Base-by-base conservation (phyloP, 2,797 vertebrate genomes). In the Miichthys miiuy region DNA sequence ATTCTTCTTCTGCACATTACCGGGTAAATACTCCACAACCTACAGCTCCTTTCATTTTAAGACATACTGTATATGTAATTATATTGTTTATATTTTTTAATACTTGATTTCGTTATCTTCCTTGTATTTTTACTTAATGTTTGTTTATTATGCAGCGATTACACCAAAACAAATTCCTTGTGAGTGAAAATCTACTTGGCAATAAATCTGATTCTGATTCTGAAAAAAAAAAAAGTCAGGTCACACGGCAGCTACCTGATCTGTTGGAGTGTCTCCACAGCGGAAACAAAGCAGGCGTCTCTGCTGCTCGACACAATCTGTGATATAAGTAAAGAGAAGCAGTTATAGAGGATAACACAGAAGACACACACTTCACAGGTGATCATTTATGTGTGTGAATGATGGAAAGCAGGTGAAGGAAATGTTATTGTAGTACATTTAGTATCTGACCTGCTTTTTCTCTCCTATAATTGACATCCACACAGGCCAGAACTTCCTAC, bases 261-360 rank as follows among this genome's bases (percentile, higher is more conserved):
- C 90, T 99, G 98, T 75, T 99, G 98, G 52, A 99, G 95, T 25
- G 97, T 97, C 89, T 99, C 98, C 23, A 99, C 95, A 48, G 98
- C 97, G 42, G 97, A 97, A 65, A 96, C 94, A 91, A 97, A 99
- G 85, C 97, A 99, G 83, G 94, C 94, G 0, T 99, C 97, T 94
- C 96, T 97, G 77, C 96, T 97, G 84, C 88, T 96, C 62, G 97
- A 94, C 60, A 97, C 93, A 52, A 99, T 96, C 98, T 99, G 90
- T 21, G 16, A 73, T 2, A 54, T 57, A 79, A 57, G 16, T 8
- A 68, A 71, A 75, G 21, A 23, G 7, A 72, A 30, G 0, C 21
- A 6, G 67, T 75, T 55, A 71, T 1, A 65, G 46, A 46, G 6
- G 55, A 54, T 7, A 30, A 56, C 18, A 48, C 23, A 48, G 42